phyloP scores from a whole-genome alignment of 2,113 vertebrate genomes.

The Himantopus leucocephalus region DNA sequence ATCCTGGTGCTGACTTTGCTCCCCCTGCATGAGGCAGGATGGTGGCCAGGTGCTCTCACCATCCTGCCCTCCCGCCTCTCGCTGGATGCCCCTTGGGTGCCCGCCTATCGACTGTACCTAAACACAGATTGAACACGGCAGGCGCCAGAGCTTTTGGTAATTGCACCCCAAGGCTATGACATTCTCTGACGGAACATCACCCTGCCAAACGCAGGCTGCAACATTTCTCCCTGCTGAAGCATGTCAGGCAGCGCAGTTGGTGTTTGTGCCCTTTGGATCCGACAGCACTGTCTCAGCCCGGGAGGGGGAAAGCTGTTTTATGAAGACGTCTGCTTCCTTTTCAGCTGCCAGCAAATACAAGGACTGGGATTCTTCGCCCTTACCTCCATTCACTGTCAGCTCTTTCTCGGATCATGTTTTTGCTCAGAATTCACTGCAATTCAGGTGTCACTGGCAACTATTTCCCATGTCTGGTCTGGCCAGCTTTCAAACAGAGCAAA shows the following conservation, averaged over 20 bases:
- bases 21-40: rapidly evolving
- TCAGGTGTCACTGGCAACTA: not conserved
- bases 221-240: conserved; percentile 3
- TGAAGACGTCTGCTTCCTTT: not conserved
- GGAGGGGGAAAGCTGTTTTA: not conserved
- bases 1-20: not conserved
- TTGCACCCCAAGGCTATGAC: conserved; percentile 17
- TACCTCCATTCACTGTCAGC: not conserved
- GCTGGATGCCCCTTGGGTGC: not conserved
- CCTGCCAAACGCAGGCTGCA: not conserved
- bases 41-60: not conserved
- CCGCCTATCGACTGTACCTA: not conserved
- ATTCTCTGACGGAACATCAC: not conserved
- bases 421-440: not conserved
- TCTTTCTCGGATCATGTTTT: not conserved
- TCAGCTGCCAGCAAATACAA: not conserved
- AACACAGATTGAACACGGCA: not conserved
- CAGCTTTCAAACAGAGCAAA: conserved; percentile 2
- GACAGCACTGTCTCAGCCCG: not conserved
- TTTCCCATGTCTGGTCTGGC: not conserved
- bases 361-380: not conserved
- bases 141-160: conserved; percentile 5
- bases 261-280: not conserved
- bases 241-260: not conserved
- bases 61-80: not conserved